Evolutionary conservation across 2,797 vertebrate genomes (phyloP), one percentile per base, ranked within the genome.

Genomic region (Thaleichthys pacificus): DNA sequence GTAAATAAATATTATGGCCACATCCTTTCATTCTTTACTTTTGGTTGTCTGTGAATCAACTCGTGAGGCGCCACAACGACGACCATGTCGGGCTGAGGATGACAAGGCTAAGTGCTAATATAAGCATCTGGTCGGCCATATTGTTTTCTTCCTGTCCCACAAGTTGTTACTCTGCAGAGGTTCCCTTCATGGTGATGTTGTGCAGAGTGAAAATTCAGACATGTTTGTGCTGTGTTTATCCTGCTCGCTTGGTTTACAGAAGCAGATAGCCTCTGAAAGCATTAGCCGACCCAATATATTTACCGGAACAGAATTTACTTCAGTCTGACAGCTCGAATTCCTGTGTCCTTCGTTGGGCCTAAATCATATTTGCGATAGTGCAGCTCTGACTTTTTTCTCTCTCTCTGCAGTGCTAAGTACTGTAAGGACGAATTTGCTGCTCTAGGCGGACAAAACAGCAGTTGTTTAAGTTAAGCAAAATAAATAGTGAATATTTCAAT

Each of bases 391-490:
- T 85, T 8, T 17, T 17, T 17, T 54, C 15, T 47, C 81, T 83
- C 77, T 68, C 82, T 83, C 87, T 88, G 4, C 84, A 75, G 81
- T 89, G 87, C 85, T 92, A 90, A 93, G 89, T 92, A 93, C 93
- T 88, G 88, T 92, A 90, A 91, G 91, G 91, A 93, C 93, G 88
- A 91, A 94, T 94, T 87, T 90, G 80, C 88, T 86, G 85, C 89
- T 89, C 85, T 79, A 85, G 89, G 89, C 91, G 83, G 91, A 93
- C 92, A 90, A 90, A 90, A 92, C 91, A 89, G 92, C 89, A 88
- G 91, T 93, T 94, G 92, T 94, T 93, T 94, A 93, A 92, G 82
- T 93, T 94, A 91, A 92, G 85, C 86, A 88, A 93, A 94, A 93
- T 93, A 94, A 94, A 94, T 91, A 92, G 86, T 85, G 87, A 87